Conservation (phyloP, 1,140 invertebrate species). For the Bombus cullumanus region DNA sequence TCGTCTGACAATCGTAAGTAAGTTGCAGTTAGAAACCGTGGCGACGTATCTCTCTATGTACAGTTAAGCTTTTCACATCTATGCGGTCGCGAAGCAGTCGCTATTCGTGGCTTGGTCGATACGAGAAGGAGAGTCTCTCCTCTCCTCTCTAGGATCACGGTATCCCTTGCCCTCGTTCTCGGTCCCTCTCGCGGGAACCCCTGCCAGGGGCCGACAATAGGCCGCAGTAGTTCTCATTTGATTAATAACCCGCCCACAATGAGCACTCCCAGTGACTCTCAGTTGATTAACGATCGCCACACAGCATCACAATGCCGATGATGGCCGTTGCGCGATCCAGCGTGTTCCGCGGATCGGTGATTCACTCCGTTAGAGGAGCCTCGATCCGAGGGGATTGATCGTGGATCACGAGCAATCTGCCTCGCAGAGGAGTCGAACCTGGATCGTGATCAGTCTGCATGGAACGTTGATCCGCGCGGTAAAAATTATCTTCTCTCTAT, state of each 20-base stretch:
- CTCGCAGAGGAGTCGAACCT: neutral
- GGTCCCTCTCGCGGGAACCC: constrained; percentile 61
- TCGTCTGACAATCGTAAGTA: neutral
- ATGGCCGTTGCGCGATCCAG: constrained; percentile 63
- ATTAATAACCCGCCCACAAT: constrained; percentile 82
- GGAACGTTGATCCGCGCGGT: neutral
- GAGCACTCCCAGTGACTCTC: constrained; percentile 78
- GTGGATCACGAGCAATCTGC: constrained; percentile 25
- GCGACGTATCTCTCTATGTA: constrained; percentile 1
- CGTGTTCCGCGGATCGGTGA: constrained; percentile 48
- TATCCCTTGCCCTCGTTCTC: constrained; percentile 49
- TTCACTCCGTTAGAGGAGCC: constrained; percentile 32
- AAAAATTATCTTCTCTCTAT: neutral
- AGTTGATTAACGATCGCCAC: constrained; percentile 79
- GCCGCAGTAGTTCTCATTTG: constrained; percentile 81
- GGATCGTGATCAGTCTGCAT: constrained; percentile 1
- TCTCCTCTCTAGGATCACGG: constrained; percentile 58
- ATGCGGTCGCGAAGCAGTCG: constrained; percentile 9
- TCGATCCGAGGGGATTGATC: constrained; percentile 44
- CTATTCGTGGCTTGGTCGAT: constrained; percentile 63
- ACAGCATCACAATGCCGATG: constrained; percentile 64
- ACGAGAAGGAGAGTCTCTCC: constrained; percentile 65
- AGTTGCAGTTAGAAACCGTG: neutral
- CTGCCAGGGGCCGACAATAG: constrained; percentile 76
- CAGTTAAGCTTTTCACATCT: constrained; percentile 13